Conservation (phyloP, 2,113 vertebrate genomes). For the Salminus brasiliensis region DNA sequence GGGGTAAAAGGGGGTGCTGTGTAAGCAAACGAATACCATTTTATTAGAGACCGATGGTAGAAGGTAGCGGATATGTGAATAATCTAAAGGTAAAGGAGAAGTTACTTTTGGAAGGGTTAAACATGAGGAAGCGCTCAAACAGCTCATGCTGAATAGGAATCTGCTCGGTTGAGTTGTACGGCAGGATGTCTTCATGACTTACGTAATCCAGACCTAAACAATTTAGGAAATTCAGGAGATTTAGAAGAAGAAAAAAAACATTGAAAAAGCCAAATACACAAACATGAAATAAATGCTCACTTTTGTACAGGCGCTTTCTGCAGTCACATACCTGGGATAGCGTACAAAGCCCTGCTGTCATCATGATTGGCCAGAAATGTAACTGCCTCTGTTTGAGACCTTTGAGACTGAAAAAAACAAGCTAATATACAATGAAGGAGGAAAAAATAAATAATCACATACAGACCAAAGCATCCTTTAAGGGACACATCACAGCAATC, state of each 20-base stretch:
- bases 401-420: slow-evolving; percentile 85
- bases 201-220: slow-evolving; percentile 92
- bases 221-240: too few species aligned
- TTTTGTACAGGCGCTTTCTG: background rate
- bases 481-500: background rate
- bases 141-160: slow-evolving; percentile 96
- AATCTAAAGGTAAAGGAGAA: background rate
- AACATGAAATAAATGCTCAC: background rate
- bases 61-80: background rate
- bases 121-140: slow-evolving; percentile 94
- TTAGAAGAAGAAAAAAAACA: background rate
- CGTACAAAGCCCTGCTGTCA: slow-evolving; percentile 96
- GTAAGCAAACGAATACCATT: background rate
- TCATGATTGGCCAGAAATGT: slow-evolving; percentile 97
- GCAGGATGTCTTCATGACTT: slow-evolving; percentile 97
- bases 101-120: slow-evolving; percentile 91
- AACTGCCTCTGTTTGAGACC: slow-evolving; percentile 96
- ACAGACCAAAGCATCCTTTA: background rate
- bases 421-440: slow-evolving; percentile 1
- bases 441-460: background rate
- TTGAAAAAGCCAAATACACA: slow-evolving; percentile 9
- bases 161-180: slow-evolving; percentile 93
- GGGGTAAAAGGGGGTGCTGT: slow-evolving; percentile 88
- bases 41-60: slow-evolving; percentile 4
- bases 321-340: slow-evolving; percentile 86